A percentile compares a stretch with the other conserved stretches of the same genome.
These are phyloP conservation scores for Reinhardtius hippoglossoides DNA, from an alignment of 2,113 vertebrate genomes.

Conservation along the genomic window DNA sequence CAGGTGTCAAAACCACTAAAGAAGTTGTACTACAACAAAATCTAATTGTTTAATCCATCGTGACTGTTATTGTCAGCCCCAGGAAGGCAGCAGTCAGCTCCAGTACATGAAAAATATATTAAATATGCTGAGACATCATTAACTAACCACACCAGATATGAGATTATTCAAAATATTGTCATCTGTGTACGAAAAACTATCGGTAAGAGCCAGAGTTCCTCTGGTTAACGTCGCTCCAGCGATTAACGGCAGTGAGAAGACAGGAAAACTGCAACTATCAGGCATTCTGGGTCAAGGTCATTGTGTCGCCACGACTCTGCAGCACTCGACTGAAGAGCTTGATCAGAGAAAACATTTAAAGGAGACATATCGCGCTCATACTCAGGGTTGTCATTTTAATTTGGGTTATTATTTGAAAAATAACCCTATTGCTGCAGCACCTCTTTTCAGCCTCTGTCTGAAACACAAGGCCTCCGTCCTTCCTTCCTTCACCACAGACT, in stretches of 20 bases:
- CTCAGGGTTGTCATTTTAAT: too few species aligned
- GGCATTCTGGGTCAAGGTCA: conserved; percentile 45
- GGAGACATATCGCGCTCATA: too few species aligned
- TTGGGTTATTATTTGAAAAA: too few species aligned
- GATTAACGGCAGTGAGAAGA: conserved; percentile 27
- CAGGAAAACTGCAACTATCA: not conserved
- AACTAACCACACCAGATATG: not conserved
- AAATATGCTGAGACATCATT: not conserved
- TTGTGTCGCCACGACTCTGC: too few species aligned
- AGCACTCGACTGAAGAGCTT: too few species aligned
- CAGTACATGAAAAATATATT: not conserved
- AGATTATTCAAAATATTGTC: not conserved
- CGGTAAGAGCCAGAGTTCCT: conserved; percentile 1
- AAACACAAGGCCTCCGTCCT: too few species aligned
- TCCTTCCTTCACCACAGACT: too few species aligned
- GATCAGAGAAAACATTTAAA: too few species aligned
- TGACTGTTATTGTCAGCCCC: too few species aligned
- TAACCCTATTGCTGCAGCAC: too few species aligned
- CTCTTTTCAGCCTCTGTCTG: too few species aligned
- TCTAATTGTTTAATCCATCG: conserved; percentile 26
- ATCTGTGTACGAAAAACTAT: not conserved
- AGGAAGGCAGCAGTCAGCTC: conserved; percentile 28
- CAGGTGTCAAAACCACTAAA: conserved; percentile 7
- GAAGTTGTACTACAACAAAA: not conserved
- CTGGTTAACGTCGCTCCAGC: conserved; percentile 1